Conservation (phyloP, 2,888 invertebrate genomes). For the Xanthorhoe designata region DNA sequence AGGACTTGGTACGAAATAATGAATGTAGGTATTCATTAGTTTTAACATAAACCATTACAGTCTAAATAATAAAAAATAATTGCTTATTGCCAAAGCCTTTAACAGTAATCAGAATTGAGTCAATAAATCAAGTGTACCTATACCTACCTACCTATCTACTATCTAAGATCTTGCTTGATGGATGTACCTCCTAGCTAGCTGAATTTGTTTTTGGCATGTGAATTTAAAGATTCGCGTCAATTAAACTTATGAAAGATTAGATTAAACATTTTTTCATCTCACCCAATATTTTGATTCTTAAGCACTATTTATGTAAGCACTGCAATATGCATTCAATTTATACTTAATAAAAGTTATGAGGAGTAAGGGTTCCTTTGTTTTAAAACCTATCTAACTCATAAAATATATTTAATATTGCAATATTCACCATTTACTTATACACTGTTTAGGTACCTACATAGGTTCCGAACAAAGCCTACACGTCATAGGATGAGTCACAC, state of each 20-base stretch:
- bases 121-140: slow-evolving; percentile 1
- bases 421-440: background rate
- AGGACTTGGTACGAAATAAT: background rate
- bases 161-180: background rate
- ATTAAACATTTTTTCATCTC: too few relatives aligned
- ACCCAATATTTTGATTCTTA: too few relatives aligned
- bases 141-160: background rate
- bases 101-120: background rate
- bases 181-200: background rate
- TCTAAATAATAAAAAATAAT: background rate
- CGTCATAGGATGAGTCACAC: slow-evolving; percentile 40
- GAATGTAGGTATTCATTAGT: background rate
- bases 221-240: too few relatives aligned
- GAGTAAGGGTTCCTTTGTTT: background rate
- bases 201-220: too few relatives aligned
- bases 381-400: background rate
- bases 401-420: background rate
- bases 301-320: too few relatives aligned
- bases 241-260: too few relatives aligned
- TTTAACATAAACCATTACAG: background rate
- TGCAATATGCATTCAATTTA: too few relatives aligned
- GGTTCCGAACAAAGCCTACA: slow-evolving; percentile 21
- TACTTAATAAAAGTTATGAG: background rate
- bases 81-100: background rate
- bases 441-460: background rate